phyloP scores from a whole-genome alignment of 2,797 vertebrate genomes.

The Neopelma chrysocephalum region DNA sequence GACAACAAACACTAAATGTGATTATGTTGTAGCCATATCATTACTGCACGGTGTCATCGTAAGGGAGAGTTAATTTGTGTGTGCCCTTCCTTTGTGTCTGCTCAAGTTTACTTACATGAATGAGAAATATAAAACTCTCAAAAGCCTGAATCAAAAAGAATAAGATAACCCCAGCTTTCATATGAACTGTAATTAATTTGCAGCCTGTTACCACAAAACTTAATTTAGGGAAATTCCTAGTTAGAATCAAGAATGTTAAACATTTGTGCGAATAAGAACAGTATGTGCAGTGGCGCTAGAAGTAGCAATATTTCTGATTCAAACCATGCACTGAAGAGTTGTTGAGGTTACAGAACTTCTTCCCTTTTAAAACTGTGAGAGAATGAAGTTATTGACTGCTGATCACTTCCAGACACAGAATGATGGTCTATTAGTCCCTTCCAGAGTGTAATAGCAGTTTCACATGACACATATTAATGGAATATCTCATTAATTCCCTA shows the following conservation, averaged over 20 bases:
- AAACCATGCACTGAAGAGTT: conserved; percentile 32
- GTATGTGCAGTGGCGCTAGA: conserved; percentile 37
- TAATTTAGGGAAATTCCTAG: conserved; percentile 46
- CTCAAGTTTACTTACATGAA: not conserved
- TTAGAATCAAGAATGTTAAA: conserved; percentile 55
- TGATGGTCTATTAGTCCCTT: not conserved
- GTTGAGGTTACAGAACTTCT: conserved; percentile 47
- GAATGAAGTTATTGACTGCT: conserved; percentile 43
- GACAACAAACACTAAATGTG: not conserved
- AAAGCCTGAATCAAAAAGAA: not conserved
- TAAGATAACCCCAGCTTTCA: not conserved
- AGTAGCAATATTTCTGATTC: conserved; percentile 53
- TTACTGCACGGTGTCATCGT: not conserved
- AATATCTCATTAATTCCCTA: conserved; percentile 50
- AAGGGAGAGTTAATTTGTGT: not conserved
- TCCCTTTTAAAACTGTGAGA: conserved; percentile 22
- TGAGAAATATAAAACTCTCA: not conserved
- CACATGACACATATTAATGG: conserved; percentile 17
- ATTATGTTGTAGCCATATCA: not conserved
- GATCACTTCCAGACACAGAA: conserved; percentile 55
- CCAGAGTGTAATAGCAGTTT: not conserved
- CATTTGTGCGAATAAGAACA: conserved; percentile 52
- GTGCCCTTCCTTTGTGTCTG: not conserved
- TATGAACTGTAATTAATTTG: conserved; percentile 42
- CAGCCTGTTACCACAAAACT: conserved; percentile 30